Conservation (phyloP, 2,113 vertebrate genomes). For the Xenopus tropicalis region DNA sequence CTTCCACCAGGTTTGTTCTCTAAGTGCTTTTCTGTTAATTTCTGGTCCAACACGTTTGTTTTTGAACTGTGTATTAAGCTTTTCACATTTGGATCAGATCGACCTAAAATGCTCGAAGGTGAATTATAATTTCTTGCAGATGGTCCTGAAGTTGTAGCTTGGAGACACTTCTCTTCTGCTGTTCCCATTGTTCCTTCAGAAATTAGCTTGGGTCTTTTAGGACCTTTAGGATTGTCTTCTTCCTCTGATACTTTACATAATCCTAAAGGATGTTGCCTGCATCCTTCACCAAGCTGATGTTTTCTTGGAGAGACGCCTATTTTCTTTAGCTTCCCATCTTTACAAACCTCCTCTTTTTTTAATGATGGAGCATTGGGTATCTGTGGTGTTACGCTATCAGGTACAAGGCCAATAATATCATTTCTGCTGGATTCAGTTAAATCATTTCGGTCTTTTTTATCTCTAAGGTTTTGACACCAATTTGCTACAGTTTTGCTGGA, state of each 20-base stretch:
- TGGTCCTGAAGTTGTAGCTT: conserved; percentile 62
- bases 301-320: conserved; percentile 58
- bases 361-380: conserved; percentile 60
- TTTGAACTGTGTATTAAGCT: conserved; percentile 70
- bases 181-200: conserved; percentile 57
- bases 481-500: conserved; percentile 54
- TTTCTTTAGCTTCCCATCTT: conserved; percentile 65
- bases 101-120: conserved; percentile 60
- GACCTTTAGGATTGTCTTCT: conserved; percentile 51
- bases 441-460: conserved; percentile 59
- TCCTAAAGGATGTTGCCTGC: conserved; percentile 54
- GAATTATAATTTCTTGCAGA: conserved; percentile 69
- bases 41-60: conserved; percentile 81
- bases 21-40: conserved; percentile 69
- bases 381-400: conserved; percentile 68
- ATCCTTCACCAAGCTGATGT: conserved; percentile 55
- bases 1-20: conserved; percentile 59
- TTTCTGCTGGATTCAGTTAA: conserved; percentile 60
- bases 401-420: conserved; percentile 67
- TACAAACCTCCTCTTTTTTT: conserved; percentile 59
- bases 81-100: conserved; percentile 45
- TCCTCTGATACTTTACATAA: conserved; percentile 55
- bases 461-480: conserved; percentile 54
- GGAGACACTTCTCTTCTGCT: conserved; percentile 62
- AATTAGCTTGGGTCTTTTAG: conserved; percentile 55